Base-by-base conservation (phyloP, 2,888 invertebrate genomes). In the Melinaea marsaeus region DNA sequence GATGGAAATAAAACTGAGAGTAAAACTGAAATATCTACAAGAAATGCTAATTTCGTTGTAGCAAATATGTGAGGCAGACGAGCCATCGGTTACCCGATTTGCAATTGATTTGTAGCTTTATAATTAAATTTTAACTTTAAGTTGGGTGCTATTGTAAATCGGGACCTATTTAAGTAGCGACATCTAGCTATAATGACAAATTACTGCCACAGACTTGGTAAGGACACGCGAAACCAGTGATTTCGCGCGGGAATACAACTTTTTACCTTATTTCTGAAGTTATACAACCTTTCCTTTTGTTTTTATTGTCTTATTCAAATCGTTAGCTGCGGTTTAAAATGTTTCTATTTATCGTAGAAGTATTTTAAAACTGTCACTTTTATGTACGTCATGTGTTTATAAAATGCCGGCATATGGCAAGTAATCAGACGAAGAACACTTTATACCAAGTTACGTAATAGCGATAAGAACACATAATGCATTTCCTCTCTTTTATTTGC, bases 121-220 rank as follows among this genome's bases (percentile, higher is more conserved):
- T 22, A 22, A 22, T 22, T 22, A 22, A 22, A 22, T 22, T 61
- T 69, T 7, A 60, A 63, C 69, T 59, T 45, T 72, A 33, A 46
- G 57, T 42, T 64, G 66, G 72, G 64, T 64, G 71, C 74, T 72
- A 75, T 77, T 69, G 66, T 76, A 75, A 75, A 76, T 72, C 69
- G 73, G 59, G 61, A 68, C 71, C 70, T 77, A 77, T 77, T 74
- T 72, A 63, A 58, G 65, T 63, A 75, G 72, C 70, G 76, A 75
- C 74, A 77, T 74, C 74, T 75, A 72, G 74, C 67, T 72, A 74
- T 75, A 77, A 77, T 77, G 75, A 78, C 74, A 75, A 78, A 79
- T 76, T 74, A 74, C 72, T 71, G 70, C 58, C 63, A 60, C 63
- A 61, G 65, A 55, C 55, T 61, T 65, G n/a, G 66, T 59, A 65